Base-by-base conservation (phyloP, 2,888 invertebrate genomes). In the Petrophora chlorosata region DNA sequence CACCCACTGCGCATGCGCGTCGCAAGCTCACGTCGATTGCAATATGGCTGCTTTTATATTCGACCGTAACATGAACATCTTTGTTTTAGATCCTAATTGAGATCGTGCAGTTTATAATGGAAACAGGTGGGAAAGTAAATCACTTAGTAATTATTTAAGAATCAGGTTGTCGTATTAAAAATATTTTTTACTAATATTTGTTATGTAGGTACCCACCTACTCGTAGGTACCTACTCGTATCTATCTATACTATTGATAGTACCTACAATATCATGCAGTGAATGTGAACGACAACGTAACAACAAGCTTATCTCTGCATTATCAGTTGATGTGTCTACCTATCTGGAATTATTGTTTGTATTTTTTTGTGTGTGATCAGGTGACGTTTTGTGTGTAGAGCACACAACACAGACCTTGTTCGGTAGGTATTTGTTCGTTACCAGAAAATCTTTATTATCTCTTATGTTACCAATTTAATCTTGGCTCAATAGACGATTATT, bases 11-110 rank as follows among this genome's bases (percentile, higher is more conserved):
- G 67, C 71, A 65, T 59, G 56, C 63, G 60, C 59, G 25, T 58
- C 61, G 62, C 62, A 59, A 67, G 60, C 61, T 53, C 59, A 52
- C 63, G 57, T 63, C 60, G 65, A 65, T 75, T 71, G 76, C 80
- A 79, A 81, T 76, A 80, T 79, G 79, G 79, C 81, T 67, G 69
- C 71, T 63, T 65, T 69, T 61, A 68, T 64, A 58, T 64, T 55
- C 51, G 46, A 59, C 60, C 55, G 49, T 58, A 67, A 62, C 40
- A 40, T 59, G 53, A 67, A 51, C 47, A 58, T 63, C 61, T 63
- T 57, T 61, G 38, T 53, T 59, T 46, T 47, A 41, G 22, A 28
- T 50, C 22, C 35, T 47, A 44, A 47, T 36, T 39, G 13, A 23
- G 29, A 44, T 44, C 40, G 47, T 25, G 9, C 12, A 8, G 23